These are phyloP conservation scores for Lasiommata megera DNA, from an alignment of 2,888 invertebrate species.

Conservation along the genomic window DNA sequence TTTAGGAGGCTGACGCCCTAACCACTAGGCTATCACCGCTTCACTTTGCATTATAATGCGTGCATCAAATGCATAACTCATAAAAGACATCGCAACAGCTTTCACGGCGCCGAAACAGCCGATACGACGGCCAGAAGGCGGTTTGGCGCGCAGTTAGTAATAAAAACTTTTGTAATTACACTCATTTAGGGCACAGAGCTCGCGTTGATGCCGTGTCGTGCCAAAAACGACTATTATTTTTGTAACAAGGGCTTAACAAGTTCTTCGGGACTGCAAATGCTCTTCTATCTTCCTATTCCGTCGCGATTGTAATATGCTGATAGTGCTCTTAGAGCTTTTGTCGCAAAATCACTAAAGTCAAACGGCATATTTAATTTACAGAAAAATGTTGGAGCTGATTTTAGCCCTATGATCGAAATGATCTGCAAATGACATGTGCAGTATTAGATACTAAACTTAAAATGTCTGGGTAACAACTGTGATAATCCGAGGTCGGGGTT, in stretches of 20 bases:
- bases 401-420: no score
- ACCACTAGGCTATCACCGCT: no score
- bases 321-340: neutral
- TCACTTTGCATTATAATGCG: constrained; percentile 6
- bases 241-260: constrained; percentile 52
- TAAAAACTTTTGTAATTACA: constrained; percentile 80
- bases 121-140: constrained; percentile 53
- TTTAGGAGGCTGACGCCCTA: no score
- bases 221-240: constrained; percentile 76
- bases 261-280: constrained; percentile 14
- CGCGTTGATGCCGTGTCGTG: constrained; percentile 74
- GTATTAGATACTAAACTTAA: no score
- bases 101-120: constrained; percentile 39
- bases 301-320: neutral
- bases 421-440: no score
- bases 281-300: neutral
- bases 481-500: no score
- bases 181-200: constrained; percentile 73
- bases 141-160: constrained; percentile 72
- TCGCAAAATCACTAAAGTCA: neutral
- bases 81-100: constrained; percentile 42
- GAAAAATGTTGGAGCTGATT: no score
- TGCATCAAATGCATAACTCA: constrained; percentile 41
- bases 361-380: no score
- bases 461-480: no score